A percentile compares a stretch with the other conserved stretches of the same genome.
These are phyloP conservation scores for Sphenopsis melanotis DNA, from an alignment of 2,797 vertebrate species.

Conservation along the genomic window DNA sequence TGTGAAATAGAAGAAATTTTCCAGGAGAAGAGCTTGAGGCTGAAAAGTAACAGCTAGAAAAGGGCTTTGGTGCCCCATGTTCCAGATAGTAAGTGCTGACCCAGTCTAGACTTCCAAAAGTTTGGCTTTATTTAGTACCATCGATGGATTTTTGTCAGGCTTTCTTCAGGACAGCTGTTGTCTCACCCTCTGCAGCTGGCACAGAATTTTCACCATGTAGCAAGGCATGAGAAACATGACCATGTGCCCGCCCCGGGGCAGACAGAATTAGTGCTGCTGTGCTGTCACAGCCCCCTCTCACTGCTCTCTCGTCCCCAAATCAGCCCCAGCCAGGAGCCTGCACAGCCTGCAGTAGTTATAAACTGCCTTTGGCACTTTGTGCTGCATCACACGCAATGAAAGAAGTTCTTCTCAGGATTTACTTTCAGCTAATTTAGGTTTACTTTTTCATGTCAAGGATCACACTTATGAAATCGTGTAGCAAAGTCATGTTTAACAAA, in stretches of 20 bases:
- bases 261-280: background rate
- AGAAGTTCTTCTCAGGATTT: background rate
- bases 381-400: background rate
- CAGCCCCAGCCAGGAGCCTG: background rate
- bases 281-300: background rate
- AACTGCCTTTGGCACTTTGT: background rate
- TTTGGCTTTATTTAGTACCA: background rate
- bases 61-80: background rate
- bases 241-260: rapidly evolving
- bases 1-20: background rate
- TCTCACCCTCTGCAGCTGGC: background rate
- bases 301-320: background rate
- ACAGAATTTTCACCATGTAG: background rate
- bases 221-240: background rate
- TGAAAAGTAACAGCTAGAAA: background rate
- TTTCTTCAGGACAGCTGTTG: background rate
- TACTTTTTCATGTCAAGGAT: constrained; percentile 10
- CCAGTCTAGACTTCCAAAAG: background rate
- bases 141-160: background rate
- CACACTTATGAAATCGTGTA: background rate
- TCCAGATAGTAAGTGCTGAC: background rate
- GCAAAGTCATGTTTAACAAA: background rate
- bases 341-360: background rate
- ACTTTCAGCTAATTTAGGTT: background rate
- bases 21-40: background rate